Conservation (phyloP, 2,797 vertebrate genomes). For the Neomorphus geoffroyi region DNA sequence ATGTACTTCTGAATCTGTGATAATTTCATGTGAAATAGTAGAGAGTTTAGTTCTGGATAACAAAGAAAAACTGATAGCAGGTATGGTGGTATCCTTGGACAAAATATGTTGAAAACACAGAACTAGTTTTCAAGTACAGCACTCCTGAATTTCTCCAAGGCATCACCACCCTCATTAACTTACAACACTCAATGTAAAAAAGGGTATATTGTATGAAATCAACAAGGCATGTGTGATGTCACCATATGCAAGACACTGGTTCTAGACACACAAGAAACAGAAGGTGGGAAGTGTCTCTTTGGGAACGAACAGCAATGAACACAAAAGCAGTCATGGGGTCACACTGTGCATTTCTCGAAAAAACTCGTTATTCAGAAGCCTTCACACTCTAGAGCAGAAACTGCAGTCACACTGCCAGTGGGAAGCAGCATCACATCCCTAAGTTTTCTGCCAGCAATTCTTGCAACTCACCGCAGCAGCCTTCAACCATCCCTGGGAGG, state of each 20-base stretch:
- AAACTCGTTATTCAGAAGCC: background rate
- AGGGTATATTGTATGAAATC: background rate
- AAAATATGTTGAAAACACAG: background rate
- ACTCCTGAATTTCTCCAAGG: background rate
- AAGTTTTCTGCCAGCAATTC: background rate
- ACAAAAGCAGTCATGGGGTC: background rate
- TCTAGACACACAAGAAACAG: background rate
- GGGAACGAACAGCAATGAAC: background rate
- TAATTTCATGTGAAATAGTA: background rate
- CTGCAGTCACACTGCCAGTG: background rate
- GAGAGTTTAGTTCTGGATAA: background rate
- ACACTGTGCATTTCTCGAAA: background rate
- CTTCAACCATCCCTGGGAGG: slow-evolving; percentile 76
- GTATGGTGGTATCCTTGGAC: background rate
- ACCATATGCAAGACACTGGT: background rate
- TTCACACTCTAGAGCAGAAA: background rate
- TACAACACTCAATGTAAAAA: background rate
- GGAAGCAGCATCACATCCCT: background rate
- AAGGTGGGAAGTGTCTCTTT: background rate
- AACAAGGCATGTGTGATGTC: background rate
- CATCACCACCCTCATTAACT: background rate
- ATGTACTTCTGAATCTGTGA: background rate
- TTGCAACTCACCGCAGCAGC: slow-evolving; percentile 77
- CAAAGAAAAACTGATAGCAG: background rate
- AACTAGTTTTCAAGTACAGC: background rate